Evolutionary conservation across 2,113 vertebrate genomes (phyloP).

Genomic region (Nesoenas mayeri): DNA sequence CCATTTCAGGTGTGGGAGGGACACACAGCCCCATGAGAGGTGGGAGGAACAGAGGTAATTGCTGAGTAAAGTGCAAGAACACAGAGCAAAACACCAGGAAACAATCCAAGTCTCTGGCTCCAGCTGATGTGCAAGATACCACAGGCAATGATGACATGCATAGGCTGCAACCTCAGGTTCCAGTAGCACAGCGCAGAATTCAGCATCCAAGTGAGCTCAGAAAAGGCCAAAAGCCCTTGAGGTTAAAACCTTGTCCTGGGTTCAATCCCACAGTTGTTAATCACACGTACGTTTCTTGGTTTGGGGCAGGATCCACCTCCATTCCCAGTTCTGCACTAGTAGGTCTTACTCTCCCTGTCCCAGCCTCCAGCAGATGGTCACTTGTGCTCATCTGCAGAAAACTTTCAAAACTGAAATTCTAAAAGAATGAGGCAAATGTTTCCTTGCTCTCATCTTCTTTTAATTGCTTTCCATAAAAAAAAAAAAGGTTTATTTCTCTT

Average conservation of each 20-base stretch:
- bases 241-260: background rate
- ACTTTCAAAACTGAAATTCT: background rate
- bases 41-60: background rate
- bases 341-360: background rate
- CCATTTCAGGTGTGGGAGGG: background rate
- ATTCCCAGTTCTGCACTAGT: background rate
- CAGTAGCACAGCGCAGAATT: background rate
- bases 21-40: accelerated
- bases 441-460: slow-evolving; percentile 9
- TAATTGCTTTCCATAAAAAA: background rate
- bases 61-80: background rate
- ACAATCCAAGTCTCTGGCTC: background rate
- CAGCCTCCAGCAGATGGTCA: background rate
- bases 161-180: background rate
- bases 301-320: background rate
- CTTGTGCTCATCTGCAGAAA: background rate
- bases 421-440: background rate
- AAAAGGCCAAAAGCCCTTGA: background rate
- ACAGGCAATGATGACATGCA: background rate
- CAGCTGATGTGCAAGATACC: background rate
- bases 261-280: background rate
- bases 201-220: background rate
- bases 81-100: background rate
- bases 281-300: accelerated
- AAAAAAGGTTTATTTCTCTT: background rate